Evolutionary conservation across 2,113 vertebrate genomes (phyloP).

Genomic region (Pseudolaguvia tuberculata): DNA sequence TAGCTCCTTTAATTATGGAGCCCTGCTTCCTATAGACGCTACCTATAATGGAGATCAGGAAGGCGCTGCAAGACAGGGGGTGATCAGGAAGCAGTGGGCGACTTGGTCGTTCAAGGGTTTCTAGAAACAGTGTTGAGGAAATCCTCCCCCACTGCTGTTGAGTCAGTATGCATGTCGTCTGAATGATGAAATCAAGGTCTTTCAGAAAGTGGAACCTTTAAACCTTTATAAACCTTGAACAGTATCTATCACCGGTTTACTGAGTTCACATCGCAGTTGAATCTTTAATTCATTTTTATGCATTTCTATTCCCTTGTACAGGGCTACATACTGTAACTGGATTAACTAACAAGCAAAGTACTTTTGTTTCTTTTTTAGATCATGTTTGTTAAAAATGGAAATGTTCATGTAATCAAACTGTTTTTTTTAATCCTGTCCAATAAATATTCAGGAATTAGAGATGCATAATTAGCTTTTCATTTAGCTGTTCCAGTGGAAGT

Average conservation of each 20-base stretch:
- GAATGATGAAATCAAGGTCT: not conserved
- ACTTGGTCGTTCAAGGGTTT: not conserved
- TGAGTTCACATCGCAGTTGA: not conserved
- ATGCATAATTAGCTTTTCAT: too few relatives aligned
- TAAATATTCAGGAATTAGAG: too few relatives aligned
- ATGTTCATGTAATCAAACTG: too few relatives aligned
- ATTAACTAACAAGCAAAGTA: too few relatives aligned
- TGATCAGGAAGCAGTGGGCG: not conserved
- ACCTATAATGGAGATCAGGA: not conserved
- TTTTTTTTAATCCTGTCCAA: too few relatives aligned
- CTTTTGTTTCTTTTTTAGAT: too few relatives aligned
- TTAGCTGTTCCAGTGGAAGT: too few relatives aligned
- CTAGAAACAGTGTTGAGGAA: not conserved
- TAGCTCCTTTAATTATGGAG: not conserved
- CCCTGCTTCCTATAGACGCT: constrained; percentile 4
- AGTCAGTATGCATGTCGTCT: not conserved
- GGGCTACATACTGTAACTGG: too few relatives aligned
- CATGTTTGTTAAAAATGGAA: too few relatives aligned
- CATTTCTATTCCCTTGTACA: not conserved
- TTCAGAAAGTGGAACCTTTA: not conserved
- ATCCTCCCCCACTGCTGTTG: constrained; percentile 16
- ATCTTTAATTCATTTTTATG: not conserved
- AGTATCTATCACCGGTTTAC: not conserved
- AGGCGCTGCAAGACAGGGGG: not conserved
- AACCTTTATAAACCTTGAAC: not conserved